Conservation (phyloP, 2,797 vertebrate genomes). For the Intellagama lesueurii region DNA sequence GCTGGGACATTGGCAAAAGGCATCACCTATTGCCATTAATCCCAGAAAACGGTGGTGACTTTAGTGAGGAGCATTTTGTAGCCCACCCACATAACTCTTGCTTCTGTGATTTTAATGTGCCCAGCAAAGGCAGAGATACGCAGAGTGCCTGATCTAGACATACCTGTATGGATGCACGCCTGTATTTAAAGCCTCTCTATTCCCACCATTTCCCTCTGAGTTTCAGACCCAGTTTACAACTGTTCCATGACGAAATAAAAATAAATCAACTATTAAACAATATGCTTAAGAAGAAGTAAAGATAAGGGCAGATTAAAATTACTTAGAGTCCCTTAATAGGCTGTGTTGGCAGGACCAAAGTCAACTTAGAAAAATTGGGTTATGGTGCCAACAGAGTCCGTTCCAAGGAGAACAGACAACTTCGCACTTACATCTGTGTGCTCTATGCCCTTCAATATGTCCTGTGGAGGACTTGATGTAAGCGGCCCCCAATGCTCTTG, state of each 20-base stretch:
- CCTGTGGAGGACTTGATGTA: too few species aligned
- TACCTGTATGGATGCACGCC: too few species aligned
- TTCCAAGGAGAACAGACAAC: too few species aligned
- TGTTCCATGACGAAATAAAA: background rate
- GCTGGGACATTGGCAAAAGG: background rate
- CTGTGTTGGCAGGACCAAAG: too few species aligned
- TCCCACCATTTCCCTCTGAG: background rate
- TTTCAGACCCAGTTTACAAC: background rate
- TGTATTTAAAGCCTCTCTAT: background rate
- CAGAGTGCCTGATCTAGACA: background rate
- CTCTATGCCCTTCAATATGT: too few species aligned
- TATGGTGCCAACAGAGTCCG: too few species aligned
- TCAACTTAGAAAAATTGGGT: too few species aligned
- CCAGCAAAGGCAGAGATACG: background rate
- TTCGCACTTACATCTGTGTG: too few species aligned
- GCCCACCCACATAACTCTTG: background rate
- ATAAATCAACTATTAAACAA: background rate
- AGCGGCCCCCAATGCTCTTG: too few species aligned
- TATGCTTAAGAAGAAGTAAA: too few species aligned
- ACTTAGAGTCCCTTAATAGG: too few species aligned
- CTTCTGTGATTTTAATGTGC: background rate
- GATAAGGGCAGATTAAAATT: too few species aligned
- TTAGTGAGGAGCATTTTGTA: background rate
- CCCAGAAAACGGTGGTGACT: background rate
- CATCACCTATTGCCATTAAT: slow-evolving; percentile 29